phyloP scores from a whole-genome alignment of 2,113 vertebrate genomes.

The Petrocephalus zakoni region DNA sequence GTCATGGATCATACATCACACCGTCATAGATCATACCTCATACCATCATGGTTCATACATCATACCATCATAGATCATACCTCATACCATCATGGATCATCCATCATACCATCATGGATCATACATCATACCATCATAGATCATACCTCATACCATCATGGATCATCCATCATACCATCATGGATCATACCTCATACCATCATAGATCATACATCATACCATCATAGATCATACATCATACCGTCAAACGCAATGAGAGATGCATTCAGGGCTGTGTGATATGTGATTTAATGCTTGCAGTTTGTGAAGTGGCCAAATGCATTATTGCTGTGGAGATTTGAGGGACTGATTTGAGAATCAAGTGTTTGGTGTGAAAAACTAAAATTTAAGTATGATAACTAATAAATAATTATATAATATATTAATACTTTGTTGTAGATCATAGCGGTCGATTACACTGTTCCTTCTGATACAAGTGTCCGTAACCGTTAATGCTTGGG shows the following conservation, averaged over 20 bases:
- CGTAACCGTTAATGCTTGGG: not conserved
- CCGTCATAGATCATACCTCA: no score
- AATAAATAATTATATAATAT: not conserved
- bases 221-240: not conserved
- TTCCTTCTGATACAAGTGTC: not conserved
- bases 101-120: no score
- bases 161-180: no score
- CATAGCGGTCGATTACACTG: not conserved
- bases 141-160: no score
- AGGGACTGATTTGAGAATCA: not conserved
- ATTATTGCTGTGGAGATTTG: not conserved
- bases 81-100: no score
- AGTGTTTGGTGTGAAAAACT: not conserved
- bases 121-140: no score
- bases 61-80: no score
- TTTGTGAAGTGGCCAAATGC: not conserved
- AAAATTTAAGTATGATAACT: not conserved
- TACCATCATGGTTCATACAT: no score
- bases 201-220: not conserved
- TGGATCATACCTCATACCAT: not conserved
- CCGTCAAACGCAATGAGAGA: not conserved
- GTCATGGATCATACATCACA: no score
- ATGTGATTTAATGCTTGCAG: not conserved
- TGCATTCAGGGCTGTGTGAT: not conserved
- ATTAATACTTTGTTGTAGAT: not conserved